Base-by-base conservation (phyloP, 2,797 vertebrate species). In the Adrianichthys oophorus region DNA sequence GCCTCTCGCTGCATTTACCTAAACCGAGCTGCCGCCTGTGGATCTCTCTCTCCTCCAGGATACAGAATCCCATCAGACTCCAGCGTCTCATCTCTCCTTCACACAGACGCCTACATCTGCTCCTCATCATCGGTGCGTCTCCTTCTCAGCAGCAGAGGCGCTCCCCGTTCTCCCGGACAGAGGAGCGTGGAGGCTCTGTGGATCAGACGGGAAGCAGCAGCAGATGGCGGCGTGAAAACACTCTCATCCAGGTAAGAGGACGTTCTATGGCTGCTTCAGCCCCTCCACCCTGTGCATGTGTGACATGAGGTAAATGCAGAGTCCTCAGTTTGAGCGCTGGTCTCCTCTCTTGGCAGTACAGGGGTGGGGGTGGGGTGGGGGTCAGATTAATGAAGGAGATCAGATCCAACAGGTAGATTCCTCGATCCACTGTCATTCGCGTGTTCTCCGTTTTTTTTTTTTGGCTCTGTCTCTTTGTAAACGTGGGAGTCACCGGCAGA, bases 1-100 rank as follows among this genome's bases (percentile, higher is more conserved):
- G 90, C 87, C 90, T 92, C 90, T 90, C 89, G 85, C 87, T 89
- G 90, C 90, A 90, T 87, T 87, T 87, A 90, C 89, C 88, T 90
- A 86, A 87, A 89, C 70, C 79, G 87, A 77, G 85, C 88, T 76
- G 85, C 84, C 65, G 89, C 86, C 87, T 87, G 86, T 88, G 84
- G 89, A 86, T 88, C 76, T 77, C 80, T 66, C 79, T 77, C 70
- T 81, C 79, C 79, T 83, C 87, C 79, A 80, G 81, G 86, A 89
- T 72, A 88, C 84, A 90, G 80, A 85, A 76, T 71, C 41, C 74
- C 75, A 76, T 80, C 71, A 74, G 71, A 82, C 76, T 86, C 85
- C 68, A 41, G 54, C 62, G 60, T 50, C 60, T 62, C 62, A 24
- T 65, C 79, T 59, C 64, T 59, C 62, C 65, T 62, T 19, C 68